Evolutionary conservation across 2,113 vertebrate species (phyloP).

Genomic region (Phycodurus eques): DNA sequence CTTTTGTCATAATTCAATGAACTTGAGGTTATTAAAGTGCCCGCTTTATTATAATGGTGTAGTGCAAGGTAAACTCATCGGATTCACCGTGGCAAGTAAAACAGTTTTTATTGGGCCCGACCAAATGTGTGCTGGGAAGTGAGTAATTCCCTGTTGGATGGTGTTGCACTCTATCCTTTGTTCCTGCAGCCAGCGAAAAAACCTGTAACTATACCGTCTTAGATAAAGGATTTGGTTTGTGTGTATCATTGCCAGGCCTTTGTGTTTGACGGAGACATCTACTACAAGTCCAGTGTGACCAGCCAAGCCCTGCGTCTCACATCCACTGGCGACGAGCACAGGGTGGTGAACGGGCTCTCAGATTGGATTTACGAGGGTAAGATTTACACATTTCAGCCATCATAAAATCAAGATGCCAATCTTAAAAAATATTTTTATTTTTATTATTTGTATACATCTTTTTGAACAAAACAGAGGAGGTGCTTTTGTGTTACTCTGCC

Average conservation of each 20-base stretch:
- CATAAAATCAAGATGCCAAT: too few species aligned
- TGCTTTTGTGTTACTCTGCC: conserved; percentile 68
- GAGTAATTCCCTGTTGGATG: conserved; percentile 48
- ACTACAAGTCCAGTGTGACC: conserved; percentile 72
- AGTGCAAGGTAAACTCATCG: neutral
- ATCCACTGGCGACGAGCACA: conserved; percentile 58
- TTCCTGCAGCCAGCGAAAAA: conserved; percentile 28
- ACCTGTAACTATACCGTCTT: conserved; percentile 31
- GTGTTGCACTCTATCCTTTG: conserved; percentile 8
- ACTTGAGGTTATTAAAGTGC: neutral
- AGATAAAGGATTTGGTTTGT: conserved; percentile 43
- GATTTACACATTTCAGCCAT: neutral
- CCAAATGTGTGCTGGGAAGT: conserved; percentile 15
- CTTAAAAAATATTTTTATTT: neutral
- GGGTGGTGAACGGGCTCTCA: conserved; percentile 73
- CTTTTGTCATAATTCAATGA: neutral
- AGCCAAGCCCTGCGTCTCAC: conserved; percentile 70
- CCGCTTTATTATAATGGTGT: neutral
- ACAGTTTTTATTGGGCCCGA: neutral
- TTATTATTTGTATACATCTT: neutral
- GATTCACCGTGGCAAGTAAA: neutral
- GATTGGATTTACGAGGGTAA: conserved; percentile 82
- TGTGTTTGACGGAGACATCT: conserved; percentile 78
- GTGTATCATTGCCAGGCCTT: conserved; percentile 62
- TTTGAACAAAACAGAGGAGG: conserved; percentile 69